phyloP scores from a whole-genome alignment of 2,888 invertebrate genomes.

The Leistus spinibarbis region DNA sequence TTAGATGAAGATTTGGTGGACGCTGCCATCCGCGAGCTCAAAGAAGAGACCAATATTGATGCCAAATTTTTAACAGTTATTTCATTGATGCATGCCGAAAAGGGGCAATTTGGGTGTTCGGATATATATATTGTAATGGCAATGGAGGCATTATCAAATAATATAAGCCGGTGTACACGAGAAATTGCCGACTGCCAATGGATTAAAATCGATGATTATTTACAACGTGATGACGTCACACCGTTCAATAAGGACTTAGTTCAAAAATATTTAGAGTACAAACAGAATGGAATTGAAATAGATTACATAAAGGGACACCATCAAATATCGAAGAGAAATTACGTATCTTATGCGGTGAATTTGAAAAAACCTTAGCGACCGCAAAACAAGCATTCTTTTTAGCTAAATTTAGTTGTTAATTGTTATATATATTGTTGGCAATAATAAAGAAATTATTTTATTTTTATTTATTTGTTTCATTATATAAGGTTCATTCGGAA shows the following conservation, averaged over 20 bases:
- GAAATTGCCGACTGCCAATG: slow-evolving; percentile 82
- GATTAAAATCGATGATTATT: slow-evolving; percentile 80
- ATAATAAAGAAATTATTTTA: neutral
- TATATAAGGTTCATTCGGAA: neutral
- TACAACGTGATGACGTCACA: slow-evolving; percentile 73
- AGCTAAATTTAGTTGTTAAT: neutral
- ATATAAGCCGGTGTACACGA: slow-evolving; percentile 71
- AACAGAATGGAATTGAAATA: slow-evolving; percentile 66
- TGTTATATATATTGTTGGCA: neutral
- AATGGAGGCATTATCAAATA: slow-evolving; percentile 67
- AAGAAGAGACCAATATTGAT: slow-evolving; percentile 87
- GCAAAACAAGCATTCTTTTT: neutral
- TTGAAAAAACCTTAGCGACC: neutral
- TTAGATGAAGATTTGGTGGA: slow-evolving; percentile 81
- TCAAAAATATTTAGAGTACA: slow-evolving; percentile 69
- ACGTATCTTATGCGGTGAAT: slow-evolving; percentile 49
- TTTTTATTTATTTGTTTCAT: neutral
- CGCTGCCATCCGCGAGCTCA: slow-evolving; percentile 84
- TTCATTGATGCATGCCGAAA: slow-evolving; percentile 78
- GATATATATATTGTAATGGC: slow-evolving; percentile 84
- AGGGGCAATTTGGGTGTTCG: slow-evolving; percentile 78
- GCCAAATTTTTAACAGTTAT: slow-evolving; percentile 78
- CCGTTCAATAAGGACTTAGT: slow-evolving; percentile 73
- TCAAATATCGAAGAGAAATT: slow-evolving; percentile 58
- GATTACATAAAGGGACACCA: slow-evolving; percentile 62